Evolutionary conservation across 2,888 invertebrate genomes (phyloP).

Genomic region (Eurytoma adleriae): DNA sequence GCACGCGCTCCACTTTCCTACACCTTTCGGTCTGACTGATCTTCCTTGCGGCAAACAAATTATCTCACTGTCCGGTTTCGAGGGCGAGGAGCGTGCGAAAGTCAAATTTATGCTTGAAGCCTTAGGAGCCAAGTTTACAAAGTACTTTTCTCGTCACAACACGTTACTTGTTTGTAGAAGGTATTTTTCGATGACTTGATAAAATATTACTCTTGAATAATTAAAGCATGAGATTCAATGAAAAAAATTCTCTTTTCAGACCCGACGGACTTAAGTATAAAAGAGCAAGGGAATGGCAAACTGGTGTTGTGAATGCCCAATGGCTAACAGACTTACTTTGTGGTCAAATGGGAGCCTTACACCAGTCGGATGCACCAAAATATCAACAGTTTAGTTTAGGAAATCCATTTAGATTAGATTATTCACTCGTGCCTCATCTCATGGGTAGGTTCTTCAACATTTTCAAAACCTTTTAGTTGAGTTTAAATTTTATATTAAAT

Average conservation of each 20-base stretch:
- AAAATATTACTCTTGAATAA: not conserved
- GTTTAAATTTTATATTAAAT: not conserved
- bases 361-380: constrained; percentile 88
- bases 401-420: constrained; percentile 91
- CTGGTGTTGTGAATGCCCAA: constrained; percentile 93
- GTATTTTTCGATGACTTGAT: constrained; percentile 61
- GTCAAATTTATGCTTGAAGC: constrained; percentile 90
- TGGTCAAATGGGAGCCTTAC: constrained; percentile 89
- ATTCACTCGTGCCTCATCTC: constrained; percentile 89
- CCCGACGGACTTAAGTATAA: constrained; percentile 92
- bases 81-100: constrained; percentile 88
- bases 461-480: constrained; percentile 9
- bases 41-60: constrained; percentile 87
- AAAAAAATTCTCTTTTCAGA: constrained; percentile 74
- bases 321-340: constrained; percentile 96
- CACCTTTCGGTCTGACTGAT: constrained; percentile 82
- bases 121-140: constrained; percentile 89
- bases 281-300: constrained; percentile 94
- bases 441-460: constrained; percentile 83
- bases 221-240: not conserved
- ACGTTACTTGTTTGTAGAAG: constrained; percentile 85
- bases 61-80: constrained; percentile 92
- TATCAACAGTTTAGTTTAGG: constrained; percentile 91
- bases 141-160: constrained; percentile 88
- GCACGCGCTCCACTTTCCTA: constrained; percentile 95